phyloP scores from a whole-genome alignment of 2,888 invertebrate species.

The Silvanus unidentatus region DNA sequence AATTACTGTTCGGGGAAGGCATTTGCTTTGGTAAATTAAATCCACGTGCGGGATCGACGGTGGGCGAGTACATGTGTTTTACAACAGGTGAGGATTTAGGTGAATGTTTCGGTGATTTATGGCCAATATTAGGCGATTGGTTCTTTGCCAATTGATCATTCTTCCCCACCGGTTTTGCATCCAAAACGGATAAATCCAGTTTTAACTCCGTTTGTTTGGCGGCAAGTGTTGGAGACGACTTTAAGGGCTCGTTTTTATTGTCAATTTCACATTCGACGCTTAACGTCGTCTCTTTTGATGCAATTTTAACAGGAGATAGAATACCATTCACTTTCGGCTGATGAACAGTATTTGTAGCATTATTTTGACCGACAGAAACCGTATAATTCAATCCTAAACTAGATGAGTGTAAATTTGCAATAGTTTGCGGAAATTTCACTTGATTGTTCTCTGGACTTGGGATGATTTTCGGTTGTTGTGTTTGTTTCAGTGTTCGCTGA shows the following conservation, averaged over 20 bases:
- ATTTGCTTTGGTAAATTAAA: constrained; percentile 9
- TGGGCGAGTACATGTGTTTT: constrained; percentile 30
- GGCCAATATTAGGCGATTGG: constrained; percentile 12
- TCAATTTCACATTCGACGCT: not conserved
- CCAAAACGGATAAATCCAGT: not conserved
- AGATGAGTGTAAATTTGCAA: constrained; percentile 33
- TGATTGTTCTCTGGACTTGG: not conserved
- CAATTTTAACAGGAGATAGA: constrained; percentile 17
- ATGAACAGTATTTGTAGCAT: too few species aligned
- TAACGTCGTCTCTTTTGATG: too few species aligned
- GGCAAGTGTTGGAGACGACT: not conserved
- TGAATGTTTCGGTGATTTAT: constrained; percentile 27
- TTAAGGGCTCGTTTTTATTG: not conserved
- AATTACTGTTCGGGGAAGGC: constrained; percentile 4
- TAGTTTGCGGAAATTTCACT: constrained; percentile 19
- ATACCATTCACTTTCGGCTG: constrained; percentile 17
- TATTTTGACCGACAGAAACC: constrained; percentile 33
- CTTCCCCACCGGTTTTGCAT: not conserved
- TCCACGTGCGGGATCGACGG: constrained; percentile 12
- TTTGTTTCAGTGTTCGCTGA: constrained; percentile 23
- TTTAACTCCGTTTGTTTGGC: not conserved
- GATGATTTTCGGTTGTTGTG: not conserved
- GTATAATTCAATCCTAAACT: constrained; percentile 42
- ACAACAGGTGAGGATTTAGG: constrained; percentile 31
- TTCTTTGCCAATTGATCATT: too few species aligned